Base-by-base conservation (phyloP, 2,888 invertebrate genomes). In the Hydraecia micacea region DNA sequence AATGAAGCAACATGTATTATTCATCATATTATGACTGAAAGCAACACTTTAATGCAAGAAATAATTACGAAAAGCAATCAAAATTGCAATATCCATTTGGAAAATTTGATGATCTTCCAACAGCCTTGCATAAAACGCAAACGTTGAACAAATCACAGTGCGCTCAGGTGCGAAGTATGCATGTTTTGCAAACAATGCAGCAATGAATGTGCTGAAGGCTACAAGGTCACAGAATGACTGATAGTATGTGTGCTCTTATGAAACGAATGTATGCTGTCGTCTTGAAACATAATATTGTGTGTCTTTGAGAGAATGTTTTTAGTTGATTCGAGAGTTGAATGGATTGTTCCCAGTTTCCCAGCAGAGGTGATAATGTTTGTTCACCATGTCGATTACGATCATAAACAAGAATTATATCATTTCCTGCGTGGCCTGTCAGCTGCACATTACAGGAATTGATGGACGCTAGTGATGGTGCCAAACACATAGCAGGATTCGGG, bases 161-260 rank as follows among this genome's bases (percentile, higher is more conserved):
- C 73, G 70, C 73, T 82, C 83, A 85, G 63, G 86, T 88, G 83
- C 28, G 52, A 85, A 72, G 79, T 80, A 67, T 77, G 75, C 70
- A 82, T 81, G 80, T 88, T 79, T 88, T 77, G 83, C 88, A 89
- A 89, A 88, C 88, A 89, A 88, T 88, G 60, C 80, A 71, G 75
- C 81, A 75, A 73, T 70, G 32, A 84, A 32, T 75, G 46, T 75
- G 46, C 75, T 82, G 65, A 74, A 58, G 71, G 52, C 70, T 74
- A 55, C 88, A 89, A 89, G 89, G 88, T 86, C 88, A 69, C 60
- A 66, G 58, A 76, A 36, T 75, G 73, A 81, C 73, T 77, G 80
- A 87, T 84, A 87, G 67, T 80, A 84, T 79, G 67, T 75, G 67
- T 78, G 68, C 75, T 77, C 76, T 84, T 81, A 76, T 75, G 79